These are phyloP conservation scores for Villa cingulata DNA, from an alignment of 2,888 invertebrate genomes.

Conservation along the genomic window DNA sequence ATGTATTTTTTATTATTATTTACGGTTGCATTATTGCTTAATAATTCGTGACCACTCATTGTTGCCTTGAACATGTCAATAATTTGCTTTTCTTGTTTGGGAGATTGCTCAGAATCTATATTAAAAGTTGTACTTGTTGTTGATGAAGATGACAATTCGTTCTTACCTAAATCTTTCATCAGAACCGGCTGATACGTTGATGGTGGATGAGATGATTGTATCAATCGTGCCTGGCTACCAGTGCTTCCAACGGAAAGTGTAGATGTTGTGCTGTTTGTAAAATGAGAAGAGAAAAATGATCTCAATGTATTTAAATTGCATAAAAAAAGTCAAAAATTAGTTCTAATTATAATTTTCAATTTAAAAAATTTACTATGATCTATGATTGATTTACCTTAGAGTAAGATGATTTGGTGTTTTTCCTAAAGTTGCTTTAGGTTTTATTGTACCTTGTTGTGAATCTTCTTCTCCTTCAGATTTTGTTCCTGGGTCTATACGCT, in stretches of 20 bases:
- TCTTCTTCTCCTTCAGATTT: conserved; percentile 82
- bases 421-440: conserved; percentile 56
- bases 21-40: conserved; percentile 16
- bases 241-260: conserved; percentile 89
- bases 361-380: too few relatives aligned
- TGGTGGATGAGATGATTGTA: conserved; percentile 88
- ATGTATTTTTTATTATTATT: conserved; percentile 5
- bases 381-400: conserved; percentile 44
- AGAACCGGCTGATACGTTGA: conserved; percentile 80
- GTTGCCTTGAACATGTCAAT: conserved; percentile 32
- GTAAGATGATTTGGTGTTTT: conserved; percentile 88
- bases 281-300: conserved; percentile 32
- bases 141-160: conserved; percentile 20
- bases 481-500: conserved; percentile 54
- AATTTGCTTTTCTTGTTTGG: conserved; percentile 33
- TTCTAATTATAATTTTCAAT: not conserved
- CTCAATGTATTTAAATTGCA: not conserved
- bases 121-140: conserved; percentile 10
- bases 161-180: conserved; percentile 81
- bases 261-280: conserved; percentile 65
- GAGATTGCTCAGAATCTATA: conserved; percentile 30
- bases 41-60: conserved; percentile 25
- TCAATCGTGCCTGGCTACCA: conserved; percentile 81
- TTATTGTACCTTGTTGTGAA: conserved; percentile 53
- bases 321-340: not conserved